Evolutionary conservation across 2,797 vertebrate species (phyloP), one percentile per base, ranked within the genome.

Genomic region (Acanthurus lineatus): DNA sequence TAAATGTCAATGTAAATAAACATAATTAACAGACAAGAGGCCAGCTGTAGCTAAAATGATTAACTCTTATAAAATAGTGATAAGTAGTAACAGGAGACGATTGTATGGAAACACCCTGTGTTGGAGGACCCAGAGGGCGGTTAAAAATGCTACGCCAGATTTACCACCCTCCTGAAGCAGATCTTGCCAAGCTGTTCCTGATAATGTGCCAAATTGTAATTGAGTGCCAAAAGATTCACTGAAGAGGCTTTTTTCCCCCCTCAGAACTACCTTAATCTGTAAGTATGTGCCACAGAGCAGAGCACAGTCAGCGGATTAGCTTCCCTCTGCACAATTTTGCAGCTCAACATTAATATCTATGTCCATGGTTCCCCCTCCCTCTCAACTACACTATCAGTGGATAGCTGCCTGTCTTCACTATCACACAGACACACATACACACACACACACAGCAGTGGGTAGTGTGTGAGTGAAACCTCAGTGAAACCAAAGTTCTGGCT

Each of bases 401-500:
- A 81, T 51, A 25, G 64, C 64, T 68, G 67, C 61, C 69, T 67
- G 85, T 75, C 59, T 63, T 38, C 19, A 48, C 42, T 25, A 9
- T 7, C n/a, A 52, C 51, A 57, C 47, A 69, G 25, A 65, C 49
- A 3, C 14, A 52, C 47, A 59, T 9, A 59, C 44, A 76, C 66
- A 40, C 62, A 59, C 25, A 61, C 69, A 51, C 44, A 40, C 35
- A 57, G 44, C 56, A 63, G 76, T 12, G 32, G 77, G 48, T 44
- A 63, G 72, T 49, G 73, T 20, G 53, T 58, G 80, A 83, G 86
- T 83, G 79, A 84, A 88, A 82, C 83, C 73, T 75, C 71, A 72
- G 81, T 78, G 88, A 92, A 89, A 90, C 87, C 84, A 77, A 80
- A 83, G 76, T 83, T 84, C 57, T 62, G 77, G 68, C 81, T 57